A percentile compares a stretch with the other conserved stretches of the same genome.
phyloP scores from a whole-genome alignment of 2,797 vertebrate species.

The Acomys russatus region DNA sequence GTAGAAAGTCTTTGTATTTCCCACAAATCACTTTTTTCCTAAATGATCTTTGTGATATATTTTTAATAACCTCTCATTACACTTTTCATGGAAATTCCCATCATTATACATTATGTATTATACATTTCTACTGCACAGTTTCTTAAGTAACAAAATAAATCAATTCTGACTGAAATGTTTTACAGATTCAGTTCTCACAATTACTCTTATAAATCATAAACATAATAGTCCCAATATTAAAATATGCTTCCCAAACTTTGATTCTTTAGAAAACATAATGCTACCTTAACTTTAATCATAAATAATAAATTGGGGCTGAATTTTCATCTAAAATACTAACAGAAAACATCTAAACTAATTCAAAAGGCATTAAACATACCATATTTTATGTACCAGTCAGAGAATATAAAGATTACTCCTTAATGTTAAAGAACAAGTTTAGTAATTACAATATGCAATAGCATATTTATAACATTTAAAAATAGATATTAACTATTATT shows the following conservation, averaged over 20 bases:
- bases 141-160: slow-evolving; percentile 44
- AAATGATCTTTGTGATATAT: not conserved
- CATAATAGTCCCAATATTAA: not conserved
- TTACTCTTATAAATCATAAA: not conserved
- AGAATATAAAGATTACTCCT: not conserved
- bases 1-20: not conserved
- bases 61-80: slow-evolving; percentile 3
- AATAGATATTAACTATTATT: not conserved
- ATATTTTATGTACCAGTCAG: not conserved
- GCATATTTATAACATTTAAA: not conserved
- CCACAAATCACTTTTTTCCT: not conserved
- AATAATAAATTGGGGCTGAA: not conserved
- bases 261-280: not conserved
- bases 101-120: not conserved
- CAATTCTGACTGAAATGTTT: not conserved
- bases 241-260: not conserved
- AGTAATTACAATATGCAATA: not conserved
- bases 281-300: not conserved
- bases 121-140: not conserved
- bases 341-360: not conserved
- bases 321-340: slow-evolving; percentile 8
- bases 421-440: not conserved
- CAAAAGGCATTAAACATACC: not conserved
- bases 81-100: not conserved
- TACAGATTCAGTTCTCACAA: not conserved